A percentile compares a stretch with the other conserved stretches of the same genome.
Conservation (phyloP, 2,888 invertebrate species). For the Drosophila stalkeri region DNA sequence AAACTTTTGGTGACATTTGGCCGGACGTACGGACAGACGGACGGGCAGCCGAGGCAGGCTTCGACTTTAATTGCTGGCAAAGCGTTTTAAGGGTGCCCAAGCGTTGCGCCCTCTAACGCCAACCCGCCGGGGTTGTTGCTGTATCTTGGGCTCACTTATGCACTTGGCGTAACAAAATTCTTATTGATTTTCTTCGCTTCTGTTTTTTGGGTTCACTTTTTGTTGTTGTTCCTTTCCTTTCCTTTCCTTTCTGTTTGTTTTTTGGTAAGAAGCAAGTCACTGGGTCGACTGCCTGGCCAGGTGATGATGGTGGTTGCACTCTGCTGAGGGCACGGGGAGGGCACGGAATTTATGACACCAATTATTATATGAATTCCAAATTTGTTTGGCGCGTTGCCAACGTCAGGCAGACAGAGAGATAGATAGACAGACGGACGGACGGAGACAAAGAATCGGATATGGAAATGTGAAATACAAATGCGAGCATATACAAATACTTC, state of each 20-base stretch:
- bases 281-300: slow-evolving; percentile 58
- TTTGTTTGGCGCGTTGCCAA: slow-evolving; percentile 78
- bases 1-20: slow-evolving; percentile 79
- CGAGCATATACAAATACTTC: slow-evolving; percentile 21
- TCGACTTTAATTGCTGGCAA: slow-evolving; percentile 63
- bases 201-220: slow-evolving; percentile 36
- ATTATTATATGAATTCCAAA: slow-evolving; percentile 80
- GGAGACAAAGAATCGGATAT: slow-evolving; percentile 29
- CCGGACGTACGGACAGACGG: slow-evolving; percentile 68
- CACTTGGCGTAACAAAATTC: slow-evolving; percentile 63
- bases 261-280: slow-evolving; percentile 61
- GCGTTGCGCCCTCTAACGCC: not conserved
- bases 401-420: slow-evolving; percentile 24
- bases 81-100: slow-evolving; percentile 20
- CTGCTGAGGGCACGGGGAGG: too few species aligned
- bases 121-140: not conserved
- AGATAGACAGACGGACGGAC: slow-evolving; percentile 1
- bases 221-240: slow-evolving; percentile 6
- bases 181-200: slow-evolving; percentile 62
- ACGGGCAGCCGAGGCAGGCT: not conserved
- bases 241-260: slow-evolving; percentile 17
- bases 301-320: not conserved
- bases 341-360: slow-evolving; percentile 73
- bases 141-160: slow-evolving; percentile 41
- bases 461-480: slow-evolving; percentile 22